Base-by-base conservation (phyloP, 35 echinoderm and acorn worm genomes). In the Nesometra sesokonis region DNA sequence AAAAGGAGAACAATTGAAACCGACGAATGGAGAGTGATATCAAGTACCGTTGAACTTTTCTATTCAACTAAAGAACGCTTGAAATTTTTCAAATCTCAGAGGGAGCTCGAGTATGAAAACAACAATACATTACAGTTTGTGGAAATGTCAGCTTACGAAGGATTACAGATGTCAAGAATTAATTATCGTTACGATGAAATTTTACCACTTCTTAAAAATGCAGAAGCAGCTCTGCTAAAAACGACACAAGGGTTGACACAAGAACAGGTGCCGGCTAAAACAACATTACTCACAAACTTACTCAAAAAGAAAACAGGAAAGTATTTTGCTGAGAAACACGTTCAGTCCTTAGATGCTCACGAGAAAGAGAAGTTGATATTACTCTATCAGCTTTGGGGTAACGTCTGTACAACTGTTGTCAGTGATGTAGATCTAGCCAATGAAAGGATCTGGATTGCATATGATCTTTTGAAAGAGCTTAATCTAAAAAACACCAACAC, bases 181-280 rank as follows among this genome's bases (percentile, higher is more conserved):
- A 93, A 93, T 5, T 82, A 93, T 32, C 87, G 84, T n/a, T 77
- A 85, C 0, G 87, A 94, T 34, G 57, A 40, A n/a, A 85, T 94
- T 33, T 47, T 90, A 34, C 89, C 87, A 36, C 79, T 90, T 46
- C 84, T 99, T 29, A 32, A 87, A 37, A 84, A 92, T 79, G 92
- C 90, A 17, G 90, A 94, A 37, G 67, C 77, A 8, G 46, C 47
- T 35, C 39, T 99, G 13, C 77, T 82, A 3, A 82, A 83, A 67
- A 27, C 52, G 0, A 67, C 8, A 27, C 7, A 67, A 1, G n/a
- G n/a, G n/a, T n/a, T n/a, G n/a, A n/a, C n/a, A n/a, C 9, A 5
- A 67, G 23, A 67, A 67, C 9, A 11, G 23, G 23, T 27, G 1
- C 21, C 52, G 0, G 52, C 7, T 67, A 9, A 67, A 67, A 67